Conservation (phyloP, 2,797 vertebrate species). For the Melanotaenia parkinsoni region DNA sequence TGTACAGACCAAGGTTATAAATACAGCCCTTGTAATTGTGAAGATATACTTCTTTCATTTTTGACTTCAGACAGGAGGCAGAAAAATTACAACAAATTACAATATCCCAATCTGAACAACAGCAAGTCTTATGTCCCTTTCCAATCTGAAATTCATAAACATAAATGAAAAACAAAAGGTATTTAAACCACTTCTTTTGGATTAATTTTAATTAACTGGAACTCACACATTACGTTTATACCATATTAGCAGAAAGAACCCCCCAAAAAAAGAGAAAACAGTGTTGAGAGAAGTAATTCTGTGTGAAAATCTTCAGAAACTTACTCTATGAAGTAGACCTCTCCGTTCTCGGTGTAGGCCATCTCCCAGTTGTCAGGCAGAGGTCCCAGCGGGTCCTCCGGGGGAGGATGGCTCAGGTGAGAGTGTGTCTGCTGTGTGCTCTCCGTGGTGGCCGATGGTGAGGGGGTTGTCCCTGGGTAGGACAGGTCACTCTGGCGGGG, state of each 20-base stretch:
- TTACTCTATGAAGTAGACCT: conserved; percentile 99
- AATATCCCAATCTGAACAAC: no score
- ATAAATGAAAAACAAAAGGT: background rate
- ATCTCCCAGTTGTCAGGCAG: conserved; percentile 99
- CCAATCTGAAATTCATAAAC: no score
- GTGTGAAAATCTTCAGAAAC: conserved; percentile 23
- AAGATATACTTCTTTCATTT: no score
- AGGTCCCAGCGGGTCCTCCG: conserved; percentile 94
- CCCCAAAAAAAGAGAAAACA: background rate
- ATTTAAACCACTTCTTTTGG: background rate
- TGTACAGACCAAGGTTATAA: no score
- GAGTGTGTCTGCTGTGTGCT: conserved; percentile 94
- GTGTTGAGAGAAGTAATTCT: background rate
- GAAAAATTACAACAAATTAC: no score
- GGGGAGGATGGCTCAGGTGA: conserved; percentile 92
- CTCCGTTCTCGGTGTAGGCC: conserved; percentile 99
- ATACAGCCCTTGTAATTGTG: no score
- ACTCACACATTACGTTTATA: background rate
- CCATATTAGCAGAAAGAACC: background rate
- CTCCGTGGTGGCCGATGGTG: conserved; percentile 94
- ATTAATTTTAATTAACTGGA: background rate
- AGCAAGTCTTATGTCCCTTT: no score
- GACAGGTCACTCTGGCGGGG: conserved; percentile 80
- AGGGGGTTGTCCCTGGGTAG: conserved; percentile 79
- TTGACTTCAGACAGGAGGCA: no score